A percentile compares a stretch with the other conserved stretches of the same genome.
phyloP scores from a whole-genome alignment of 2,797 vertebrate species.

The Paguma larvata region DNA sequence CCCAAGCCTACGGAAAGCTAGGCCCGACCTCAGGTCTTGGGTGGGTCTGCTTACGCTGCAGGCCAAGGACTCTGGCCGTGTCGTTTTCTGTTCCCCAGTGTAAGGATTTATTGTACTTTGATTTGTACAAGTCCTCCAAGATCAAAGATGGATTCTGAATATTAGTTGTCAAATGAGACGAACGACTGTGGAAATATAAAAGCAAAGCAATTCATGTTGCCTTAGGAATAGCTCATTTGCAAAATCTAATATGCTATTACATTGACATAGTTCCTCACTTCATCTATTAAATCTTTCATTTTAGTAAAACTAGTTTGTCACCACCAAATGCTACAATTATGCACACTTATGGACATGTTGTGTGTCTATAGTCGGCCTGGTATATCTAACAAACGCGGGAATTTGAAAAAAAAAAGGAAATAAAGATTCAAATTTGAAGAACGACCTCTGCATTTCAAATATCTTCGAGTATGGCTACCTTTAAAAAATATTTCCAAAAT shows the following conservation, averaged over 20 bases:
- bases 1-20: background rate
- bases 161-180: conserved; percentile 86
- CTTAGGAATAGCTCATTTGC: conserved; percentile 87
- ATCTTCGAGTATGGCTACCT: background rate
- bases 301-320: conserved; percentile 85
- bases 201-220: conserved; percentile 68
- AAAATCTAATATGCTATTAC: conserved; percentile 87
- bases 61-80: conserved; percentile 32
- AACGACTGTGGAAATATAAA: conserved; percentile 81
- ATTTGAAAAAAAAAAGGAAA: conserved; percentile 9
- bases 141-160: conserved; percentile 88
- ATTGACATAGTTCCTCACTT: conserved; percentile 85
- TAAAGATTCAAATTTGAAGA: conserved; percentile 34
- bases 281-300: conserved; percentile 85
- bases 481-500: conserved; percentile 42
- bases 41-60: background rate
- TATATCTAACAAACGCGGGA: conserved; percentile 67
- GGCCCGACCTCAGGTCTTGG: background rate
- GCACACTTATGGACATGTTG: conserved; percentile 36
- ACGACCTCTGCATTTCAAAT: background rate
- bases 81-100: conserved; percentile 83
- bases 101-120: conserved; percentile 87
- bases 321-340: conserved; percentile 82
- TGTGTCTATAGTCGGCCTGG: conserved; percentile 28
- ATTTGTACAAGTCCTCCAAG: conserved; percentile 87